phyloP scores from a whole-genome alignment of 2,113 vertebrate genomes.

The Protobothrops mucrosquamatus region DNA sequence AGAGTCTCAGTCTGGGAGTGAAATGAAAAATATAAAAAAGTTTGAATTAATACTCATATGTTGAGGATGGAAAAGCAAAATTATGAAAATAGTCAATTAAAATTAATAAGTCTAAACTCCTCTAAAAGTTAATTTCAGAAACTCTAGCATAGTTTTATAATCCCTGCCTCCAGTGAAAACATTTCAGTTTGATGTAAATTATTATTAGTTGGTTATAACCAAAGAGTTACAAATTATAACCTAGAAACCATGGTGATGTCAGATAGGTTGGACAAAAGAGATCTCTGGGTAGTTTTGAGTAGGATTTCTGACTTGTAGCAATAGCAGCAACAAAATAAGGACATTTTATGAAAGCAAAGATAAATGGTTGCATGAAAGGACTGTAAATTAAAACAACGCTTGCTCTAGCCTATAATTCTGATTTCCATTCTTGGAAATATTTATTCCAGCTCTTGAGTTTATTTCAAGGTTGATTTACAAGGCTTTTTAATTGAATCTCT shows the following conservation, averaged over 20 bases:
- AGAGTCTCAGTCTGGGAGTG: constrained; percentile 5
- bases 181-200: background rate
- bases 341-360: background rate
- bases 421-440: background rate
- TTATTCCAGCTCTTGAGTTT: background rate
- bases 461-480: background rate
- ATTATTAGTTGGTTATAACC: background rate
- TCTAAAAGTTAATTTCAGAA: background rate
- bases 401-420: background rate
- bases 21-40: constrained; percentile 21
- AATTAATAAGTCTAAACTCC: background rate
- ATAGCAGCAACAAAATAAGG: background rate
- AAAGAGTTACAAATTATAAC: background rate
- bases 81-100: background rate
- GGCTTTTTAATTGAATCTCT: background rate
- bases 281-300: background rate
- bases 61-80: background rate
- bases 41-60: constrained; percentile 1
- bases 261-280: background rate
- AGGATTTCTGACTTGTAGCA: background rate
- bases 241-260: background rate
- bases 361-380: background rate
- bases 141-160: background rate
- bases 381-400: background rate
- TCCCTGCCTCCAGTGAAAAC: background rate